Base-by-base conservation (phyloP, 2,888 invertebrate species). In the Drosophila pseudotalamancana region DNA sequence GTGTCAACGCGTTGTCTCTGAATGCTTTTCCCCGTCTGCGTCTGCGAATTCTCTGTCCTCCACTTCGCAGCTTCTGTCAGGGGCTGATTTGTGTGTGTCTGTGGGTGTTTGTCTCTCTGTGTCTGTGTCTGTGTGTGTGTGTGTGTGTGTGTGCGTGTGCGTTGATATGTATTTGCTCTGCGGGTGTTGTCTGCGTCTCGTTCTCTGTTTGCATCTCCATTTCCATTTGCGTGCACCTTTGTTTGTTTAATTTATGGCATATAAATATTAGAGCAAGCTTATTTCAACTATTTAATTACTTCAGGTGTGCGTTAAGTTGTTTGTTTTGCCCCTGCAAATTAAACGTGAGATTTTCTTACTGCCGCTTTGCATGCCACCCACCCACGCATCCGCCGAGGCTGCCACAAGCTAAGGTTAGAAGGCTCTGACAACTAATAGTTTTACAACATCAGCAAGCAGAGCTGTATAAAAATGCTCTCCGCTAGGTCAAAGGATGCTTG, bases 271-370 rank as follows among this genome's bases (percentile, higher is more conserved):
- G 72, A 79, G 78, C 70, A 21, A 64, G 87, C 86, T 83, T 86
- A 79, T 83, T 86, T 79, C 83, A 79, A 79, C 84, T 83, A 86
- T 86, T 86, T 79, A 86, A 79, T 86, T 79, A 86, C 84, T 66
- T 83, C 59, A 79, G 80, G 84, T 79, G 78, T 60, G 74, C 74
- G 56, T 55, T 48, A 42, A 68, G 46, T 45, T 65, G 49, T 65
- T 60, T 63, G 64, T 63, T 63, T 32, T 32, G 59, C 59, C 21
- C 8, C 61, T 21, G 60, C 11, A 65, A 62, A 55, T 53, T 45
- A 66, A 66, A 66, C 53, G 43, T 18, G 25, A 25, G 49, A 19
- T 43, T 32, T 45, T 6, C 60, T 14, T 31, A 6, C 29, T 27
- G 11, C 56, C 21, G 29, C 35, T 37, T 56, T 37, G 29, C 29